A percentile compares a stretch with the other conserved stretches of the same genome.
Evolutionary conservation across 2,113 vertebrate species (phyloP).

Genomic region (Atractosteus spatula): DNA sequence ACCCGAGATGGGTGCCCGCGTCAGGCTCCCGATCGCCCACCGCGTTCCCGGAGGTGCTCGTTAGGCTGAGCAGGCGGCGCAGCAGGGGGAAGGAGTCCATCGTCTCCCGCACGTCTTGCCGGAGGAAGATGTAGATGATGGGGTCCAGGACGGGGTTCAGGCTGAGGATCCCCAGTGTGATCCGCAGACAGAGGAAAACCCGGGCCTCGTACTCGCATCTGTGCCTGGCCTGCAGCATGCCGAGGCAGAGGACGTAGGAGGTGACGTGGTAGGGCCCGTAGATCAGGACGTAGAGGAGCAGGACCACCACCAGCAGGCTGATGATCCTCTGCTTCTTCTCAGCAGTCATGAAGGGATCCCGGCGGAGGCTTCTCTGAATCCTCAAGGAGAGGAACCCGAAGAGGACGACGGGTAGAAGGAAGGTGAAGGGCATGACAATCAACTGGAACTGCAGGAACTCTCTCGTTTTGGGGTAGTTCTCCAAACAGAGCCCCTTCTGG

Average conservation of each 20-base stretch:
- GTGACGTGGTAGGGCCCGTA: conserved; percentile 21
- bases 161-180: conserved; percentile 18
- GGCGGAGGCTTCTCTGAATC: neutral
- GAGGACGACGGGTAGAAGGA: conserved; percentile 14
- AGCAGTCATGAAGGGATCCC: conserved; percentile 11
- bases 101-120: conserved; percentile 9
- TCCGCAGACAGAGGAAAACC: conserved; percentile 6
- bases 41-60: too few relatives aligned
- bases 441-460: neutral
- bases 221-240: neutral
- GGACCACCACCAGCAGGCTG: conserved; percentile 10
- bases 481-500: neutral
- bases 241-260: conserved; percentile 6
- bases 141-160: conserved; percentile 22
- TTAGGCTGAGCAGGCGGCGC: too few relatives aligned
- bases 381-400: neutral
- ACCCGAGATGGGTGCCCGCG: too few relatives aligned
- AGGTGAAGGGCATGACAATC: neutral
- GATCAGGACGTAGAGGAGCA: conserved; percentile 16
- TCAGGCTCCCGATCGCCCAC: too few relatives aligned
- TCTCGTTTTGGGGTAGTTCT: neutral
- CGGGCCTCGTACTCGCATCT: neutral
- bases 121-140: conserved; percentile 26
- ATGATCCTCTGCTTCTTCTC: conserved; percentile 21
- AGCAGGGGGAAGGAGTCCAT: neutral